A percentile compares a stretch with the other conserved stretches of the same genome.
These are phyloP conservation scores for Pelecanoides urinatrix DNA, from an alignment of 2,113 vertebrate genomes.

Conservation along the genomic window DNA sequence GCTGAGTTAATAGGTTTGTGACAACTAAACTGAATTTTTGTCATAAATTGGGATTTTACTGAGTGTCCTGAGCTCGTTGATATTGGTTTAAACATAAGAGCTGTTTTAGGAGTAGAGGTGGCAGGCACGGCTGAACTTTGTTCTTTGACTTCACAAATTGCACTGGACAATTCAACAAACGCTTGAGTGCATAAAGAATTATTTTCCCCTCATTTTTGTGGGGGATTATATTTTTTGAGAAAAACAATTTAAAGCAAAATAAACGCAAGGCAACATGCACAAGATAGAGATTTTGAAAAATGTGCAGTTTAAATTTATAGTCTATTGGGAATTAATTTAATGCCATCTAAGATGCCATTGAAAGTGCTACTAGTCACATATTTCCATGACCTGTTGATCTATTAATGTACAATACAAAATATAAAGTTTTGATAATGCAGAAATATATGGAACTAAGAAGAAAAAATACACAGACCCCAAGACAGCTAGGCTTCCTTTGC, in stretches of 20 bases:
- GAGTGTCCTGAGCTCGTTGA: neutral
- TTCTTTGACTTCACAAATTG: neutral
- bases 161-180: neutral
- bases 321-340: neutral
- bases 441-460: neutral
- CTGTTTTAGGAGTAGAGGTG: neutral
- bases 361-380: neutral
- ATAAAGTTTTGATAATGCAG: neutral
- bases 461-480: neutral
- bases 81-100: conserved; percentile 24
- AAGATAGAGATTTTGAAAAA: neutral
- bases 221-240: neutral
- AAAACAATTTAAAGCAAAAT: neutral
- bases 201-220: neutral
- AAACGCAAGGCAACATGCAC: neutral
- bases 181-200: neutral
- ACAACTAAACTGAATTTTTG: neutral
- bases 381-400: neutral
- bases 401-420: neutral
- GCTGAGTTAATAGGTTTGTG: conserved; percentile 19
- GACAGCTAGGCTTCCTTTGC: neutral
- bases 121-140: neutral
- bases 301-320: neutral
- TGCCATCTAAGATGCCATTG: neutral
- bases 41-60: conserved; percentile 40